Conservation (phyloP, 2,113 vertebrate species). For the Dipodomys spectabilis region DNA sequence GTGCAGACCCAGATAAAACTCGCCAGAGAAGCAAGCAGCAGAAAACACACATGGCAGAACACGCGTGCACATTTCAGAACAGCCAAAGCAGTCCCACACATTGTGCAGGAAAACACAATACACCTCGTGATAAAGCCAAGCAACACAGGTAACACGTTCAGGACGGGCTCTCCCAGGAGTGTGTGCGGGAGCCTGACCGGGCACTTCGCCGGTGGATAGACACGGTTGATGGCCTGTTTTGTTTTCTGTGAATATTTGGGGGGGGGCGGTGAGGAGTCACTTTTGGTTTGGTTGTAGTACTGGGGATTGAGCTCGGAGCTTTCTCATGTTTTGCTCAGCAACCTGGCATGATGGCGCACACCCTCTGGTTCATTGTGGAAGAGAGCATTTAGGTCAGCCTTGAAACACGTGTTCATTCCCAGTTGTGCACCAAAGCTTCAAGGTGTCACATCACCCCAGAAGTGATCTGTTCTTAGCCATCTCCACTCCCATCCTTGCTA, state of each 20-base stretch:
- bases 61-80: not conserved
- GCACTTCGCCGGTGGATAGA: not conserved
- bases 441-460: not conserved
- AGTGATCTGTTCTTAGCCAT: not conserved
- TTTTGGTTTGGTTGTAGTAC: not conserved
- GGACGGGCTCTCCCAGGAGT: rapidly evolving
- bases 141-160: not conserved
- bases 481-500: not conserved
- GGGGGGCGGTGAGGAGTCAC: not conserved
- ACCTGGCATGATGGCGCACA: no score
- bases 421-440: not conserved
- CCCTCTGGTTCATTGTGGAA: not conserved
- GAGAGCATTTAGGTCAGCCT: not conserved
- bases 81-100: not conserved
- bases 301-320: not conserved
- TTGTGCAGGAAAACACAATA: not conserved
- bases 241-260: not conserved
- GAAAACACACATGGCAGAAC: rapidly evolving
- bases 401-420: not conserved
- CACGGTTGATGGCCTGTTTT: no score
- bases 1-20: not conserved
- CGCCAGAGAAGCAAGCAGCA: not conserved
- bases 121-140: not conserved
- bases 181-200: rapidly evolving
- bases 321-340: not conserved